Evolutionary conservation across 2,797 vertebrate genomes (phyloP), one percentile per base, ranked within the genome.

Genomic region (Argya squamiceps): DNA sequence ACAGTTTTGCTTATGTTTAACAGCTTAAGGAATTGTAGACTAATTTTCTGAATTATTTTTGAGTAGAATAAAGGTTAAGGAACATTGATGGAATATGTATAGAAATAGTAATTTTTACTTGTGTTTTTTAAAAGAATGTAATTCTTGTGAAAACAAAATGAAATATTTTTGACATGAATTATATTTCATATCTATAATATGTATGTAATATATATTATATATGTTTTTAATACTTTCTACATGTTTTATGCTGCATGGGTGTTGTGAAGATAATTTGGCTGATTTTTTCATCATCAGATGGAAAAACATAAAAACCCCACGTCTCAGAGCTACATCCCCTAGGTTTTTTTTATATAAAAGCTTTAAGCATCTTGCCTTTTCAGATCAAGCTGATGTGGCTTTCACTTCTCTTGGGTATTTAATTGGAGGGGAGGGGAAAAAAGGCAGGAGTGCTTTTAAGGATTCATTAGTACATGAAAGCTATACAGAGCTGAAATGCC

Each of bases 401-500:
- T 86, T 91, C 15, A 5, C 3, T 91, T 15, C 14, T n/a, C 29
- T 73, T 91, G 53, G 21, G 4, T 53, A n/a, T 81, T 94, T 95
- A 89, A 92, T 53, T 93, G 67, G 50, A 15, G 29, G 17, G 12
- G 8, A 4, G 0, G 0, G 3, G 7, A 30, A 19, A 26, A 52
- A 37, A 58, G 11, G 10, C 39, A 44, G 9, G 5, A 44, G 36
- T 30, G 34, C 52, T 87, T 94, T 93, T 92, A 81, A 55, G 71
- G 24, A 53, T 93, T 93, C 58, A 81, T 95, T 95, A 83, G 37
- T 81, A 74, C 30, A n/a, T 83, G 55, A 80, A 87, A 88, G 60
- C 73, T 82, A 24, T 41, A 32, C 9, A 52, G 63, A 64, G 12
- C n/a, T 59, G 58, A 83, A 89, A 77, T 94, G 26, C 69, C 68